These are phyloP conservation scores for Gortyna flavago DNA, from an alignment of 2,888 invertebrate genomes.

Conservation along the genomic window DNA sequence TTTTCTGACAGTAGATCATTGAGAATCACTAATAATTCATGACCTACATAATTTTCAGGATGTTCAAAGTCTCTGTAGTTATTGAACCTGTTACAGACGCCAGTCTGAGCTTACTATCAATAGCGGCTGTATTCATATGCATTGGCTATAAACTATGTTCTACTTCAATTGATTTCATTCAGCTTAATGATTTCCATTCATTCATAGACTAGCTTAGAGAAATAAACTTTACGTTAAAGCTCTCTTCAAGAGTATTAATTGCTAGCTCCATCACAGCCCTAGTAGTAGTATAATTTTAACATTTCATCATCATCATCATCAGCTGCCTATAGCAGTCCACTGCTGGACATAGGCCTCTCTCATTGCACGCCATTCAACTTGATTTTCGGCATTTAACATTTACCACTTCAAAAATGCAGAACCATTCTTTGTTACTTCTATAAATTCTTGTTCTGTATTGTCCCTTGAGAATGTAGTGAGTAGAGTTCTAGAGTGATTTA, in stretches of 20 bases:
- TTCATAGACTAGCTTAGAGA: neutral
- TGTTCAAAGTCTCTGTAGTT: neutral
- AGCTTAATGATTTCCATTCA: slow-evolving; percentile 4
- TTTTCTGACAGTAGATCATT: neutral
- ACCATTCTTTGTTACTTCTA: neutral
- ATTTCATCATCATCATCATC: no score
- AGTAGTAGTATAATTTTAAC: neutral
- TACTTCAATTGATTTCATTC: slow-evolving; percentile 10
- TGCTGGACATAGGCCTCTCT: no score
- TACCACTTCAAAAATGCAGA: neutral
- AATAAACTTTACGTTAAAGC: slow-evolving; percentile 8
- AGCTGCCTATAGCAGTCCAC: no score
- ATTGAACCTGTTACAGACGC: neutral
- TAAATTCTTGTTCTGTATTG: neutral
- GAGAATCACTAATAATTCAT: neutral
- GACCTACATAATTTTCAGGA: neutral
- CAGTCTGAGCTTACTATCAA: slow-evolving; percentile 10
- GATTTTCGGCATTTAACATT: no score
- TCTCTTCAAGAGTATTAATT: neutral
- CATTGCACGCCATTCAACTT: no score
- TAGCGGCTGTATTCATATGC: neutral
- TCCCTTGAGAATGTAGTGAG: neutral
- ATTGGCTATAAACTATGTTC: slow-evolving; percentile 1
- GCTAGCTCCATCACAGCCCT: neutral
- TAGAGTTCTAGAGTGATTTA: neutral